A percentile compares a stretch with the other conserved stretches of the same genome.
Evolutionary conservation across 2,797 vertebrate species (phyloP).

Genomic region (Enteromius paludinosus): DNA sequence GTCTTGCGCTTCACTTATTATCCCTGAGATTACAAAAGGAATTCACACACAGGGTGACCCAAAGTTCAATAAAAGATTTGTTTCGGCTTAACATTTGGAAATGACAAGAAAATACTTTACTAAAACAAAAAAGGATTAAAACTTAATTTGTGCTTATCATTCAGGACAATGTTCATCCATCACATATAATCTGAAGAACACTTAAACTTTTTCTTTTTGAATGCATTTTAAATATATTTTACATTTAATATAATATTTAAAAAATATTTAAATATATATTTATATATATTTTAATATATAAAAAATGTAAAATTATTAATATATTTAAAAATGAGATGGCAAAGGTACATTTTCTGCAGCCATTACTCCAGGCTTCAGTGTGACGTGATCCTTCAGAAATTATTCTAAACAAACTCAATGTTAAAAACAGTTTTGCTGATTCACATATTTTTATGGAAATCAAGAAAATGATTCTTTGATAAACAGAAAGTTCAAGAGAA

Average conservation of each 20-base stretch:
- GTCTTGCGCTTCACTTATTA: slow-evolving; percentile 20
- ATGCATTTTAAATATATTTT: not conserved
- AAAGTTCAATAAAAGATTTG: slow-evolving; percentile 7
- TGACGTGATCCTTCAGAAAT: not conserved
- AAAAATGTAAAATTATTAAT: no score
- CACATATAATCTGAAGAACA: not conserved
- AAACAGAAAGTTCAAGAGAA: not conserved
- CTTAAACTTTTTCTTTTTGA: not conserved
- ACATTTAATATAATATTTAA: not conserved
- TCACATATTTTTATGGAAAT: not conserved
- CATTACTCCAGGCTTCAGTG: not conserved
- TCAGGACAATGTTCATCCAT: slow-evolving; percentile 12
- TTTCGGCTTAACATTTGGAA: slow-evolving; percentile 29
- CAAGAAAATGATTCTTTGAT: not conserved
- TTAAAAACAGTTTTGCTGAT: not conserved
- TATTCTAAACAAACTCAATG: no score
- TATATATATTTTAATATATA: not conserved
- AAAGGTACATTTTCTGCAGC: not conserved
- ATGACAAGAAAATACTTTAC: slow-evolving; percentile 27
- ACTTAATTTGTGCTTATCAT: slow-evolving; percentile 15
- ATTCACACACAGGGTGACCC: slow-evolving; percentile 9
- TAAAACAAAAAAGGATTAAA: not conserved
- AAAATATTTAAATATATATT: not conserved
- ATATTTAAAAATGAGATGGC: no score
- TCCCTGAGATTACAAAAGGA: slow-evolving; percentile 40